Percentiles rank a stretch among this genome's conserved stretches.
These are phyloP conservation scores for Neofelis nebulosa DNA, from an alignment of 2,113 vertebrate genomes.

Conservation along the genomic window DNA sequence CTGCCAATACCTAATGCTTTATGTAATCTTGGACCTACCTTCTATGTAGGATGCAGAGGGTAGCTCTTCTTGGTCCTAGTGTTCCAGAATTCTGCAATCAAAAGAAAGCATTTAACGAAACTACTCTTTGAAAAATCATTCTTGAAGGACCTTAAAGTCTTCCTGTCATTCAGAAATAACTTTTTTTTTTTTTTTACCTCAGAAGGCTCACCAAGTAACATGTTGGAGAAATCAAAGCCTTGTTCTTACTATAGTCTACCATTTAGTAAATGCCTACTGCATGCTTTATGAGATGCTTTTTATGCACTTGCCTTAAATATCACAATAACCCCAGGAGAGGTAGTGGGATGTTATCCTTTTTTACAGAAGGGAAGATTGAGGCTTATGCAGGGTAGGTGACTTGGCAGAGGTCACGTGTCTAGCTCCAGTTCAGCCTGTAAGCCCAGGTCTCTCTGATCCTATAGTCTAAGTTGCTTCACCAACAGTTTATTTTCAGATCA, in stretches of 20 bases:
- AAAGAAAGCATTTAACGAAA: conserved; percentile 23
- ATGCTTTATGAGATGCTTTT: not conserved
- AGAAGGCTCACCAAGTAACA: not conserved
- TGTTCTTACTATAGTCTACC: not conserved
- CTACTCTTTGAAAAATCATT: not conserved
- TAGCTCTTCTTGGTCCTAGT: not conserved
- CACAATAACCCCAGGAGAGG: not conserved
- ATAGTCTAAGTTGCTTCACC: not conserved
- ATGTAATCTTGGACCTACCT: not conserved
- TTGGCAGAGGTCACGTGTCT: not conserved
- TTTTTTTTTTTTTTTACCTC: not conserved
- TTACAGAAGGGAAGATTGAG: not conserved
- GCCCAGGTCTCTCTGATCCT: not conserved
- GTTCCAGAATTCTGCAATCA: not conserved
- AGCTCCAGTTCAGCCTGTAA: not conserved
- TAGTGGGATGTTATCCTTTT: not conserved
- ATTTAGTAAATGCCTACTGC: not conserved
- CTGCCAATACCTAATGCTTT: not conserved
- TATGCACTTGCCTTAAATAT: not conserved
- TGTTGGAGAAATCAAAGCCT: not conserved
- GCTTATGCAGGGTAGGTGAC: not conserved
- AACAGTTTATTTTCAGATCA: not conserved
- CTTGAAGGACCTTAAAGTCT: not conserved
- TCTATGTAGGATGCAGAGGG: not conserved
- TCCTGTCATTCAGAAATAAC: not conserved